A percentile compares a stretch with the other conserved stretches of the same genome.
These are phyloP conservation scores for Oriolus oriolus DNA, from an alignment of 2,113 vertebrate species.

Conservation along the genomic window DNA sequence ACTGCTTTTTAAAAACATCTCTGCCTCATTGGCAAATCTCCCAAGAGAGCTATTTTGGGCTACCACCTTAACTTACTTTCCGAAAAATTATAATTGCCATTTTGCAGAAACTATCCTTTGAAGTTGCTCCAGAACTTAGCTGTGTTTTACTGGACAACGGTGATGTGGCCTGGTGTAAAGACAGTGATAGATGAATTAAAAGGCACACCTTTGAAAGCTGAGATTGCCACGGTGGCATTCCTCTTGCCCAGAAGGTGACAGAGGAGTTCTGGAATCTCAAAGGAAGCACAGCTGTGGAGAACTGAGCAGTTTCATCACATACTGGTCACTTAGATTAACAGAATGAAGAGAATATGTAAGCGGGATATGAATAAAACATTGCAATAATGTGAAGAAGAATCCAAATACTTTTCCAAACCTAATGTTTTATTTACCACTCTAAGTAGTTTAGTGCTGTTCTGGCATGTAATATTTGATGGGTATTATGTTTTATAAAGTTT, in stretches of 20 bases:
- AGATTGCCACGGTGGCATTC: not conserved
- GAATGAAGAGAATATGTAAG: conserved; percentile 32
- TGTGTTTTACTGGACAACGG: not conserved
- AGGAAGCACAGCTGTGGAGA: not conserved
- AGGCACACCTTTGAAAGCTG: not conserved
- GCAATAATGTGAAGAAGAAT: conserved; percentile 41
- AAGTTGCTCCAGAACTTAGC: not conserved
- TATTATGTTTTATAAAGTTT: conserved; percentile 50
- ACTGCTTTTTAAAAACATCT: not conserved
- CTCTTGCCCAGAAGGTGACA: not conserved
- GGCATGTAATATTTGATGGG: conserved; percentile 31
- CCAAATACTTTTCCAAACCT: conserved; percentile 45
- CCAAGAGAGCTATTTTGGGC: not conserved
- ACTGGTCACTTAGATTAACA: conserved; percentile 43
- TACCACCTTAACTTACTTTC: not conserved
- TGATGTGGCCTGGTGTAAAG: not conserved
- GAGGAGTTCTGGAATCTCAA: not conserved
- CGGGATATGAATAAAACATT: conserved; percentile 54
- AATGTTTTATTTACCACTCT: conserved; percentile 63
- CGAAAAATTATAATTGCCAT: not conserved
- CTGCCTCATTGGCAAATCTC: not conserved
- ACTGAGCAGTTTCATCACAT: not conserved
- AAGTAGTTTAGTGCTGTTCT: conserved; percentile 40
- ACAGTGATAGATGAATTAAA: not conserved
- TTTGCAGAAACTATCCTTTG: not conserved